These are phyloP conservation scores for Scolopax bukidnonensis DNA, from an alignment of 2,797 vertebrate genomes.

Conservation along the genomic window DNA sequence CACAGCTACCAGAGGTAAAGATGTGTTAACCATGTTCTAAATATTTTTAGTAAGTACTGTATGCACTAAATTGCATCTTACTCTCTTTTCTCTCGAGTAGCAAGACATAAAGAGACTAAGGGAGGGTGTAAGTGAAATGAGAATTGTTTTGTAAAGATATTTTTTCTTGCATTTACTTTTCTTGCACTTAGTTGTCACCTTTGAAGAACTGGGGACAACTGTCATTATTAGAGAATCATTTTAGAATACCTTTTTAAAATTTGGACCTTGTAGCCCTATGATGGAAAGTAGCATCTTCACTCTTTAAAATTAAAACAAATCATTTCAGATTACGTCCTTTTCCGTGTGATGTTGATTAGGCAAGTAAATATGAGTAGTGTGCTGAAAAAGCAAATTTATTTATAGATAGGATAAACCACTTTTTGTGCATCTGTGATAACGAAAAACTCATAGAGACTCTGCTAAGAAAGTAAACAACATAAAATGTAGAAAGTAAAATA, in stretches of 20 bases:
- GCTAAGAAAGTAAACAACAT: not conserved
- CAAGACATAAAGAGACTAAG: not conserved
- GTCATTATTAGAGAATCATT: not conserved
- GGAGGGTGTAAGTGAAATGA: not conserved
- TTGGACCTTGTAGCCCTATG: not conserved
- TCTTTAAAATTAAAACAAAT: not conserved
- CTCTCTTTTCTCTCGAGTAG: not conserved
- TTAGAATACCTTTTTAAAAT: not conserved
- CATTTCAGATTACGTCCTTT: not conserved
- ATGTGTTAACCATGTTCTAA: not conserved
- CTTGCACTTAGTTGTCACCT: not conserved
- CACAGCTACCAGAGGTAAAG: not conserved
- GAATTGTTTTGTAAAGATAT: not conserved
- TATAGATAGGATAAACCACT: not conserved
- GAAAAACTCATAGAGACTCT: not conserved
- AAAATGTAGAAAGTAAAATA: not conserved
- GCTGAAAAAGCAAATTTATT: not conserved
- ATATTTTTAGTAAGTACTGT: not conserved
- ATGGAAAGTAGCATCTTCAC: not conserved
- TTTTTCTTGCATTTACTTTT: not conserved
- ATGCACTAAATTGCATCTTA: not conserved
- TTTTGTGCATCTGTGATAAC: not conserved
- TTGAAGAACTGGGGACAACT: not conserved
- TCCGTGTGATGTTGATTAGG: not conserved
- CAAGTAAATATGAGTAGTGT: not conserved